A percentile compares a stretch with the other conserved stretches of the same genome.
Evolutionary conservation across 2,113 vertebrate species (phyloP).

Genomic region (Malurus melanocephalus): DNA sequence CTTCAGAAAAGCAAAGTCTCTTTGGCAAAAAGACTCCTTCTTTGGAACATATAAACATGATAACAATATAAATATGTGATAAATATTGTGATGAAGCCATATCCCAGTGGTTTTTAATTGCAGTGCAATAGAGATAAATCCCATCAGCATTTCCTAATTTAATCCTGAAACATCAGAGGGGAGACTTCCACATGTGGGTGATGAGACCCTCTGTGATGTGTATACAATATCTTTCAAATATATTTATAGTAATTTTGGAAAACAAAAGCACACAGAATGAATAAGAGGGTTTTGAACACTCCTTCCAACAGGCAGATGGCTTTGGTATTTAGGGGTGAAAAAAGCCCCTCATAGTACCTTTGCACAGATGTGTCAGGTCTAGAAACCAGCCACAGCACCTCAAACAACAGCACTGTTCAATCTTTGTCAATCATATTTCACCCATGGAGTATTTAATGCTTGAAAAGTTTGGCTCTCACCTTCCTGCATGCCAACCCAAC

Average conservation of each 20-base stretch:
- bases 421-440: conserved; percentile 9
- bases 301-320: background rate
- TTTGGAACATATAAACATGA: conserved; percentile 64
- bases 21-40: conserved; percentile 63
- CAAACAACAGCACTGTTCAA: background rate
- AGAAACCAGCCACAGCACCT: background rate
- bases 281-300: background rate
- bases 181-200: background rate
- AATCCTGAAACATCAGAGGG: background rate
- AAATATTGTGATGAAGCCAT: conserved; percentile 51
- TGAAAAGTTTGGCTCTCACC: conserved; percentile 27
- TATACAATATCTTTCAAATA: background rate
- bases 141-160: conserved; percentile 25
- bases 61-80: conserved; percentile 41
- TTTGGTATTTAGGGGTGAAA: background rate
- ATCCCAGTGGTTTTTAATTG: conserved; percentile 30
- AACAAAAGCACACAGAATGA: background rate
- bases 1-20: conserved; percentile 57
- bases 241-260: background rate
- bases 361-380: background rate
- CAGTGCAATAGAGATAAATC: conserved; percentile 7
- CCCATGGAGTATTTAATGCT: background rate
- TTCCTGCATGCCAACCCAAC: background rate
- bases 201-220: background rate
- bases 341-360: background rate